Evolutionary conservation across 2,888 invertebrate genomes (phyloP), one percentile per base, ranked within the genome.

Genomic region (Coecobrya sp.): DNA sequence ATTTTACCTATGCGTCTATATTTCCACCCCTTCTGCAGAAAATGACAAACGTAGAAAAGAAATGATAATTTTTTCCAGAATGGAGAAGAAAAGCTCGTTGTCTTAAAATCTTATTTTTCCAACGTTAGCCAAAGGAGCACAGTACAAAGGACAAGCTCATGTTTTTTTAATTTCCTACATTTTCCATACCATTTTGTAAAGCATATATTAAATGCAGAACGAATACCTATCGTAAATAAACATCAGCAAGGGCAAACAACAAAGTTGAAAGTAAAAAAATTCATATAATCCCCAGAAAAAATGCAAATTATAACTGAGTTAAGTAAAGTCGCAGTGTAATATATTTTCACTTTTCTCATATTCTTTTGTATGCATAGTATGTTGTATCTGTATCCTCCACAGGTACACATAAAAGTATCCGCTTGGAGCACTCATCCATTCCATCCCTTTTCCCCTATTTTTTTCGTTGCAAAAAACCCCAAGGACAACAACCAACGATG

Each of bases 381-480:
- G 27, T 27, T 68, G 10, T 68, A n/a, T n/a, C n/a, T 27, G 0
- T 30, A 27, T 30, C 11, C 68, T 19, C 10, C 10, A 25, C 76
- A 76, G 76, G 76, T 76, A 76, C 49, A 42, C 3, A 73, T n/a
- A 52, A 76, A 49, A 49, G 76, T 76, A 25, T 36, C n/a, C 22
- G 76, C 49, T 76, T 22, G 76, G 27, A 49, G 76, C 76, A 13
- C 30, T 42, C 19, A 25, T 49, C 13, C 8, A 1, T 10, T 30
- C n/a, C 30, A 73, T 70, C 30, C 49, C 22, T 76, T 49, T 52
- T 13, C 7, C 49, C 16, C 42, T n/a, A n/a, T n/a, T 73, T 42
- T 10, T 87, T 36, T 45, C 62, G 36, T 79, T 85, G 55, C 65
- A 65, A 49, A 82, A 82, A 84, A 45, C 89, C 82, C 86, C 86